phyloP scores from a whole-genome alignment of 2,797 vertebrate species.

The Rhincodon typus region DNA sequence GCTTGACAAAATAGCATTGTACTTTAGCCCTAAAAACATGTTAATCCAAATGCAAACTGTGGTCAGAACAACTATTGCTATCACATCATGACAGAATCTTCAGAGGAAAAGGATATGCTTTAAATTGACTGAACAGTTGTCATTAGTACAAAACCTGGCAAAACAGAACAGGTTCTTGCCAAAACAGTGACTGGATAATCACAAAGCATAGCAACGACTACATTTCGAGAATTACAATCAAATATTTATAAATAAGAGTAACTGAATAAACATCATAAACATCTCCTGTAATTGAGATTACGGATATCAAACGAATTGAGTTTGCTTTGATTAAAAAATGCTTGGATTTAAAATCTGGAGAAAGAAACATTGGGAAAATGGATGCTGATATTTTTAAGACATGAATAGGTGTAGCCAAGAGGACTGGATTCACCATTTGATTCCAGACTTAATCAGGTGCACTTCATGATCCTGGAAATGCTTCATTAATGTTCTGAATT shows the following conservation, averaged over 20 bases:
- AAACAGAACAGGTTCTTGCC: background rate
- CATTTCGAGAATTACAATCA: background rate
- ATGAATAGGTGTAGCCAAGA: background rate
- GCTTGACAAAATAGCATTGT: background rate
- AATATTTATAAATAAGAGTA: background rate
- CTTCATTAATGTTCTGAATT: background rate
- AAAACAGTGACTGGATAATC: background rate
- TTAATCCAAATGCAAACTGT: background rate
- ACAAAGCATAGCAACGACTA: background rate
- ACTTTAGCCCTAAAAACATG: background rate
- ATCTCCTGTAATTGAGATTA: background rate
- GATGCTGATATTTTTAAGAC: background rate
- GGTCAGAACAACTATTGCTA: background rate
- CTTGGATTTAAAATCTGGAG: background rate
- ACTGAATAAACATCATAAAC: background rate
- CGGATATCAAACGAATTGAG: background rate
- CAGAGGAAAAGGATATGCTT: background rate
- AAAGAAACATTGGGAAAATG: background rate
- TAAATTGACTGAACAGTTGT: background rate
- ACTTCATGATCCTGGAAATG: background rate
- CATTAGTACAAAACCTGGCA: background rate
- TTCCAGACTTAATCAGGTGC: background rate
- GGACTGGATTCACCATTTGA: background rate
- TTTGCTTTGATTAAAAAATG: background rate
- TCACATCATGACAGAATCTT: background rate